These are phyloP conservation scores for Caprella mutica DNA, from an alignment of 2,888 invertebrate species.

Conservation along the genomic window DNA sequence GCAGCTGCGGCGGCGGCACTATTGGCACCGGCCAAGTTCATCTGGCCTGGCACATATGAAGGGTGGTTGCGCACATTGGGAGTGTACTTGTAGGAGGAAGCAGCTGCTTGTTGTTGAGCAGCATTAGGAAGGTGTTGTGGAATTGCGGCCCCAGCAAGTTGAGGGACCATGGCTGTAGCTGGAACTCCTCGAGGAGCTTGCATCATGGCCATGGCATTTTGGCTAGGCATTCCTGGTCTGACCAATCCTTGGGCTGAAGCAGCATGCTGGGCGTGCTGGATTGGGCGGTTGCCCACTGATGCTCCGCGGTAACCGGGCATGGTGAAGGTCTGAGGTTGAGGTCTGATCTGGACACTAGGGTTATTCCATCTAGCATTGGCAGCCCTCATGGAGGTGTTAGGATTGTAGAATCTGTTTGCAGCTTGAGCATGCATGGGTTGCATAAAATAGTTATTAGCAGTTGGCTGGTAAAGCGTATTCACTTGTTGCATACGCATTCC, in stretches of 20 bases:
- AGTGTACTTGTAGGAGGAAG: slow-evolving; percentile 64
- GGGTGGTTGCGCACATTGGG: slow-evolving; percentile 81
- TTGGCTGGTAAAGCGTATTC: slow-evolving; percentile 64
- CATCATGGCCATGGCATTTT: too few relatives aligned
- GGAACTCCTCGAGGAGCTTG: too few relatives aligned
- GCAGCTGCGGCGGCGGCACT: slow-evolving; percentile 45
- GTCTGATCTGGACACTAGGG: slow-evolving; percentile 57
- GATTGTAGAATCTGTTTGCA: slow-evolving; percentile 74
- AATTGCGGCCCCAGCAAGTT: slow-evolving; percentile 40
- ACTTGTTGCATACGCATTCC: slow-evolving; percentile 74
- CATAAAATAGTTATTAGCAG: slow-evolving; percentile 69
- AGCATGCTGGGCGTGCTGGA: slow-evolving; percentile 30
- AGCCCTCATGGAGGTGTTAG: slow-evolving; percentile 66
- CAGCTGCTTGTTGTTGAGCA: slow-evolving; percentile 36
- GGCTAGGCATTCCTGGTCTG: slow-evolving; percentile 30
- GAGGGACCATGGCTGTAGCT: slow-evolving; percentile 36
- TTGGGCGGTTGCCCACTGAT: slow-evolving; percentile 35
- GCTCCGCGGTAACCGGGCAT: slow-evolving; percentile 34
- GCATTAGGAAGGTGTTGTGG: slow-evolving; percentile 23
- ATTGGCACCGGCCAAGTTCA: slow-evolving; percentile 13
- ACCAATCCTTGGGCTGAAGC: slow-evolving; percentile 13
- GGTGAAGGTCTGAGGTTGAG: slow-evolving; percentile 48
- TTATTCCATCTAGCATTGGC: slow-evolving; percentile 82
- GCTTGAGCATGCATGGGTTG: slow-evolving; percentile 81
- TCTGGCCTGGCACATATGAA: too few relatives aligned